Percentiles rank a stretch among this genome's conserved stretches.
Evolutionary conservation across 1,140 invertebrate genomes (phyloP).

Genomic region (Littorina saxatilis): DNA sequence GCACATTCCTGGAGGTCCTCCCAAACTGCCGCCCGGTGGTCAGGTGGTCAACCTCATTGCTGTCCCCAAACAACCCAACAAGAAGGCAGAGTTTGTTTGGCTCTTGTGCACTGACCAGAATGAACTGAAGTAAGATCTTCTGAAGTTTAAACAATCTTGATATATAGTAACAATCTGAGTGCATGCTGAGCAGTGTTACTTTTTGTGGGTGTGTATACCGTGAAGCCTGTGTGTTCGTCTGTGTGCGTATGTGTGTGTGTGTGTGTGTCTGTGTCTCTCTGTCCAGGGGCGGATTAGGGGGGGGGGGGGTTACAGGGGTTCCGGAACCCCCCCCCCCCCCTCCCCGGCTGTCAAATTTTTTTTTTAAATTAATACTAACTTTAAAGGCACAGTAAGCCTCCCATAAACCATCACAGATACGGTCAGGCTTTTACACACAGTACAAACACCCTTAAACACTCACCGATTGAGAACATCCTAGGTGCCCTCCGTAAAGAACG

Average conservation of each 20-base stretch:
- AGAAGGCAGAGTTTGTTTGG: constrained; percentile 43
- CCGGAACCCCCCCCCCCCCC: no score
- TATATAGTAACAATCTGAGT: neutral
- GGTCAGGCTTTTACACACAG: no score
- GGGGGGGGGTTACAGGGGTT: no score
- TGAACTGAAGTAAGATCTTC: constrained; percentile 39
- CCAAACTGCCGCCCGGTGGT: constrained; percentile 44
- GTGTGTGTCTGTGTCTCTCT: constrained; percentile 19
- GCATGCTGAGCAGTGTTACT: no score
- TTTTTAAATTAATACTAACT: no score
- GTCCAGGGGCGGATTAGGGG: no score
- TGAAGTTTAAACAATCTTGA: neutral
- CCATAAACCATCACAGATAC: no score
- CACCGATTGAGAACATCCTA: no score
- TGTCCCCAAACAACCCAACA: constrained; percentile 42
- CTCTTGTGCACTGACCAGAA: constrained; percentile 33
- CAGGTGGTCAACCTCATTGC: constrained; percentile 44
- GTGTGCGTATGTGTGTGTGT: constrained; percentile 23
- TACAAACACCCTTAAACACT: no score
- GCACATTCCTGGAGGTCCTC: constrained; percentile 42
- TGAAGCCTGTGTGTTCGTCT: constrained; percentile 21
- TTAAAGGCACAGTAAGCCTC: no score
- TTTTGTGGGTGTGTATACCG: constrained; percentile 24
- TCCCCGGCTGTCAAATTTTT: no score
- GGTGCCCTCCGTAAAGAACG: no score